Conservation (phyloP, 35 echinoderm and acorn worm species). For the Acanthaster planci region DNA sequence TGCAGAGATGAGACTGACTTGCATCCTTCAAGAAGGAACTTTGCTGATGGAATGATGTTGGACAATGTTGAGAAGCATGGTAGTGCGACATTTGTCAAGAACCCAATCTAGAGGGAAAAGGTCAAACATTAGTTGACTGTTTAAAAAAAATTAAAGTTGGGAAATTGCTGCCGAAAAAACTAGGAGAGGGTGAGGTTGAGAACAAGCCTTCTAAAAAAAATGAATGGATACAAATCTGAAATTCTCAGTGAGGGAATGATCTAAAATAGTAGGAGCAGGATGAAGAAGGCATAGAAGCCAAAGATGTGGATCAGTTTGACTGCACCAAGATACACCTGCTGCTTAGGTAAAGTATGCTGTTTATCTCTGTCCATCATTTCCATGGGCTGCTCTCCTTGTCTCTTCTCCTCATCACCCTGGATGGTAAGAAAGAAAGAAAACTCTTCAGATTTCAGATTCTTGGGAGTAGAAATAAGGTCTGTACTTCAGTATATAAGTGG, state of each 20-base stretch:
- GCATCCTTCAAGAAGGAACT: constrained; percentile 71
- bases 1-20: constrained; percentile 65
- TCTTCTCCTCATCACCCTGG: constrained; percentile 92
- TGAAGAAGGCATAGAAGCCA: too few species aligned
- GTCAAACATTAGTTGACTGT: not conserved
- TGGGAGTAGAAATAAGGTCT: too few species aligned
- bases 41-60: constrained; percentile 58
- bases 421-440: not conserved
- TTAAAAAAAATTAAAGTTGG: not conserved
- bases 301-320: too few species aligned
- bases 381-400: constrained; percentile 60
- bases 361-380: constrained; percentile 94
- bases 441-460: too few species aligned
- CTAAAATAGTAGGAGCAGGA: too few species aligned
- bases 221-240: too few species aligned
- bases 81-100: constrained; percentile 65
- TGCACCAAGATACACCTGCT: constrained; percentile 92
- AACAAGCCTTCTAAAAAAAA: too few species aligned
- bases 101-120: constrained; percentile 48
- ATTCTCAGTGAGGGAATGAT: too few species aligned
- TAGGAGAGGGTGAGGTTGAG: too few species aligned
- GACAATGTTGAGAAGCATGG: constrained; percentile 63
- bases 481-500: too few species aligned
- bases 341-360: constrained; percentile 48
- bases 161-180: too few species aligned